These are phyloP conservation scores for Forpus xanthops DNA, from an alignment of 2,797 vertebrate species.

Conservation along the genomic window DNA sequence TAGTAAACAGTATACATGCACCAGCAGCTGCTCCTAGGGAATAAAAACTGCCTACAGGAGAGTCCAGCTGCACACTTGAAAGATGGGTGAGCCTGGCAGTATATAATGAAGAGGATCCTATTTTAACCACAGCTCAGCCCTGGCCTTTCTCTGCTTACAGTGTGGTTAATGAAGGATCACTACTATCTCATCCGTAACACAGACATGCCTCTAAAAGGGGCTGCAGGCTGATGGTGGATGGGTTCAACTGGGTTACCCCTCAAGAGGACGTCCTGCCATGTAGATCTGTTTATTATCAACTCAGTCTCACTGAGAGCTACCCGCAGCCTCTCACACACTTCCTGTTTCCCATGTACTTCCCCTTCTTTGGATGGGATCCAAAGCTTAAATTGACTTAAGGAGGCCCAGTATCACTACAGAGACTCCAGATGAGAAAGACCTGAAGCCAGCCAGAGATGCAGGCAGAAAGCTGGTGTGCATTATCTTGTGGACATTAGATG, in stretches of 20 bases:
- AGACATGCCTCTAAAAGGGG: not conserved
- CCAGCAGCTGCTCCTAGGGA: not conserved
- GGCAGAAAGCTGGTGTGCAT: not conserved
- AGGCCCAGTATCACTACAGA: not conserved
- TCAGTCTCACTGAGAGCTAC: not conserved
- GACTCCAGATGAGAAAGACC: not conserved
- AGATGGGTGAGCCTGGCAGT: not conserved
- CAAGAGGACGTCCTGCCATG: not conserved
- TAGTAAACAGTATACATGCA: not conserved
- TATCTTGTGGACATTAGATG: not conserved
- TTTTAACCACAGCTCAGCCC: not conserved
- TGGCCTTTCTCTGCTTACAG: not conserved
- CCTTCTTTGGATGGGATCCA: not conserved
- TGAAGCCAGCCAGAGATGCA: not conserved
- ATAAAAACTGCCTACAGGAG: not conserved
- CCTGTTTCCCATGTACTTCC: not conserved
- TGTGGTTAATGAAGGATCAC: not conserved
- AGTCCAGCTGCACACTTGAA: not conserved
- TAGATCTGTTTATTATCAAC: not conserved
- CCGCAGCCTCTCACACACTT: not conserved
- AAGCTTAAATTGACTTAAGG: conserved; percentile 12
- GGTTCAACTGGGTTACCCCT: not conserved
- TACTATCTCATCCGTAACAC: not conserved
- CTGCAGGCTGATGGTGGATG: not conserved
- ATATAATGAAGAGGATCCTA: not conserved